A percentile compares a stretch with the other conserved stretches of the same genome.
Evolutionary conservation across 2,113 vertebrate species (phyloP).

Genomic region (Corythornis madagascariensis): DNA sequence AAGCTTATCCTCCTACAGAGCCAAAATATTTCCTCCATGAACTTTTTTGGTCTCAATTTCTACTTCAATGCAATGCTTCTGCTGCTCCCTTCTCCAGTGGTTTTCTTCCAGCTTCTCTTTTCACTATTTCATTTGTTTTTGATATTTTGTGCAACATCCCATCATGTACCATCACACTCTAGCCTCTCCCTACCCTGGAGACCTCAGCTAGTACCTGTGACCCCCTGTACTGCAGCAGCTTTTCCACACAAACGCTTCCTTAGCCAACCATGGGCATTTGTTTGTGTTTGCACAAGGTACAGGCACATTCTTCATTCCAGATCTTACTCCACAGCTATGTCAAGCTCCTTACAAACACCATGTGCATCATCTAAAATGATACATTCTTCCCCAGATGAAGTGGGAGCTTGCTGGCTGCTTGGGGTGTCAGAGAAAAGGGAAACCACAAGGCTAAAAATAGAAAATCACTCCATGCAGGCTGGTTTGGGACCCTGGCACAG

Average conservation of each 20-base stretch:
- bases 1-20: not conserved
- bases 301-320: not conserved
- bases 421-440: not conserved
- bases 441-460: not conserved
- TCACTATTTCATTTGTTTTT: not conserved
- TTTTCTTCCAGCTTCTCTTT: not conserved
- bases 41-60: not conserved
- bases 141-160: not conserved
- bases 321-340: not conserved
- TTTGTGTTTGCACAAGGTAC: not conserved
- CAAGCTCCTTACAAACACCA: not conserved
- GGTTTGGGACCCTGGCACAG: not conserved
- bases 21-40: not conserved
- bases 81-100: not conserved
- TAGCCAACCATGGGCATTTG: not conserved
- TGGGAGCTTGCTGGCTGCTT: not conserved
- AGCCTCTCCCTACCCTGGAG: not conserved
- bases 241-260: not conserved
- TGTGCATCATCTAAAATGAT: conserved; percentile 15
- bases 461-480: not conserved
- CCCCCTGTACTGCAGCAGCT: not conserved
- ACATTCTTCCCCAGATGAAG: not conserved
- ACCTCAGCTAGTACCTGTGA: not conserved
- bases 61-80: not conserved
- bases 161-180: not conserved